These are phyloP conservation scores for Ictalurus furcatus DNA, from an alignment of 2,113 vertebrate species.

Conservation along the genomic window DNA sequence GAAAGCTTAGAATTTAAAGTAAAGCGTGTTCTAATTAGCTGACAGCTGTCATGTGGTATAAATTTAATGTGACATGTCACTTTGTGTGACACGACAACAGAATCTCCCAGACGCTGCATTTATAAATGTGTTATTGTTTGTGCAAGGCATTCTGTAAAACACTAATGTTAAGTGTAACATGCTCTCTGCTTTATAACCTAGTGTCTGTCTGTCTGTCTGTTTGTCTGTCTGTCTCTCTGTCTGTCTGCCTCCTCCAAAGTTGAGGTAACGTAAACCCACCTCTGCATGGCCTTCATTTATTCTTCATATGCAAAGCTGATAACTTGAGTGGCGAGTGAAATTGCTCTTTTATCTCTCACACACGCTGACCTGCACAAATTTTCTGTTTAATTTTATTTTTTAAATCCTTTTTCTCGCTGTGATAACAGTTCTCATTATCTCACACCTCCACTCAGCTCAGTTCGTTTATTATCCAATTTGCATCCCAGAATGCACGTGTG, in stretches of 20 bases:
- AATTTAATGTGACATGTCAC: neutral
- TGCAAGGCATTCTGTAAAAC: neutral
- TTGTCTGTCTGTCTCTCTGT: neutral
- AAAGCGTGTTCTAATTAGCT: neutral
- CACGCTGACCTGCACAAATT: constrained; percentile 9
- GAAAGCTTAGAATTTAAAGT: neutral
- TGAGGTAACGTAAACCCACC: neutral
- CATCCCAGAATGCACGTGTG: neutral
- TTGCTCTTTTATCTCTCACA: constrained; percentile 15
- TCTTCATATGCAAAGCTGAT: constrained; percentile 7
- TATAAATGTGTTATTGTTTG: neutral
- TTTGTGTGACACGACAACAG: neutral
- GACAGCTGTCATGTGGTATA: neutral
- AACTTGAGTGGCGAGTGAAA: neutral
- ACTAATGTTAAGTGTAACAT: neutral
- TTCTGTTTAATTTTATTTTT: constrained; percentile 10
- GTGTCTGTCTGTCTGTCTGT: neutral
- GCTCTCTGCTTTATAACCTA: neutral
- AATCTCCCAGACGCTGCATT: neutral
- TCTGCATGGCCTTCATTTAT: constrained; percentile 6
- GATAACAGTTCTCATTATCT: constrained; percentile 23
- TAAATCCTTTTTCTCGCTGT: constrained; percentile 12
- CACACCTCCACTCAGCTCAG: constrained; percentile 14
- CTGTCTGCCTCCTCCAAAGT: neutral
- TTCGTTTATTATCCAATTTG: constrained; percentile 7